phyloP scores from a whole-genome alignment of 2,888 invertebrate species.

The Horisme vitalbata region DNA sequence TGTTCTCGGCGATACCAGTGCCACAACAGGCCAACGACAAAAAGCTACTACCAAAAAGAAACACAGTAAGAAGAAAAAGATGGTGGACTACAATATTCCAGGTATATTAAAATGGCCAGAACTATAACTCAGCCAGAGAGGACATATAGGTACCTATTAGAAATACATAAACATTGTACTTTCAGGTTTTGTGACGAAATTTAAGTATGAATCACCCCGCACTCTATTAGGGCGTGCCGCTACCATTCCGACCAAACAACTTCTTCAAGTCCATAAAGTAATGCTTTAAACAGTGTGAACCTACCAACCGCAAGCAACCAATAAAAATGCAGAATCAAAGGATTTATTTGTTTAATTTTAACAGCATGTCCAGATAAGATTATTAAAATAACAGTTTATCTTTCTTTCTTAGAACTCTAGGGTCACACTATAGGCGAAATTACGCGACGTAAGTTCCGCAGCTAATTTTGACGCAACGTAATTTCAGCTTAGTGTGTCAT shows the following conservation, averaged over 20 bases:
- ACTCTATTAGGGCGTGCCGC: constrained; percentile 10
- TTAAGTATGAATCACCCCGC: constrained; percentile 6
- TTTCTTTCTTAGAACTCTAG: no score
- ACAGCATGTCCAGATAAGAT: no score
- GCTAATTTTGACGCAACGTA: no score
- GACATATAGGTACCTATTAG: not conserved
- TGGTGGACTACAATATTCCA: constrained; percentile 19
- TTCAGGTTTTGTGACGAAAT: constrained; percentile 15
- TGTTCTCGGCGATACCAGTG: constrained; percentile 6
- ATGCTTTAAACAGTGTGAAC: constrained; percentile 8
- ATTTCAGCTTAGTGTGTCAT: no score
- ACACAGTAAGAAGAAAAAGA: constrained; percentile 38
- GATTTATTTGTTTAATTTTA: no score
- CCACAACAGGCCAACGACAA: constrained; percentile 17
- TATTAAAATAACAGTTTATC: no score
- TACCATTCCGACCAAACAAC: constrained; percentile 6
- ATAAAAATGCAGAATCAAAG: no score
- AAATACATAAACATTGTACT: constrained; percentile 10
- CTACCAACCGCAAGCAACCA: no score
- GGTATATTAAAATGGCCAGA: constrained; percentile 32
- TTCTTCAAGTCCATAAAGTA: constrained; percentile 10
- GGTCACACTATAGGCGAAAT: no score
- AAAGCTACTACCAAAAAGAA: constrained; percentile 43
- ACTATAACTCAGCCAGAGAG: constrained; percentile 2
- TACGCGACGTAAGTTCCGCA: no score